Conservation (phyloP, 2,113 vertebrate species). For the Odocoileus hemionus region DNA sequence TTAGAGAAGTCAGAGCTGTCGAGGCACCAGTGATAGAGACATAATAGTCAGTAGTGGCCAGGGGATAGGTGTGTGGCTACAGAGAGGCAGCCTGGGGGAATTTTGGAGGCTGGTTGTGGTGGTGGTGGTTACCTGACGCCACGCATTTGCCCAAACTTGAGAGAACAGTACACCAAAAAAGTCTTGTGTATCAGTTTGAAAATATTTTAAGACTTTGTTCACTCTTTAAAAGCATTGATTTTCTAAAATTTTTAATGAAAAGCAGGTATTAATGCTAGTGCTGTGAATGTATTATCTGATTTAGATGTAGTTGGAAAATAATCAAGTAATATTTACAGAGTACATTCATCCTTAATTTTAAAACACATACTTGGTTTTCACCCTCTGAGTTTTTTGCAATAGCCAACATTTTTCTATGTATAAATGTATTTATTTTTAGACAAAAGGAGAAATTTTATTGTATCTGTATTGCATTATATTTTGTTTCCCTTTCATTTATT, state of each 20-base stretch:
- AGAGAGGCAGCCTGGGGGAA: accelerated
- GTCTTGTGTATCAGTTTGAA: background rate
- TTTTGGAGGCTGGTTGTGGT: background rate
- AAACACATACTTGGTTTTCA: background rate
- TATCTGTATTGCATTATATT: background rate
- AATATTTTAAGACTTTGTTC: background rate
- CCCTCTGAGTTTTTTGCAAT: background rate
- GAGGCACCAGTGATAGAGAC: background rate
- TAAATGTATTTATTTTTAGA: background rate
- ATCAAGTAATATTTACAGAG: background rate
- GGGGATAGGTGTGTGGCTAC: accelerated
- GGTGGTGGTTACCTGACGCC: background rate
- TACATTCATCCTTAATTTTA: background rate
- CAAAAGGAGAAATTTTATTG: background rate
- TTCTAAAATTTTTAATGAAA: background rate
- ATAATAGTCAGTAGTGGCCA: background rate
- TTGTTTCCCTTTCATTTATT: background rate
- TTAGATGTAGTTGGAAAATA: conserved; percentile 10
- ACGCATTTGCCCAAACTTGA: background rate
- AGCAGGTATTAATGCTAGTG: background rate
- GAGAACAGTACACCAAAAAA: background rate
- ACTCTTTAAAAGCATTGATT: background rate
- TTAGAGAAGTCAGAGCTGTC: background rate
- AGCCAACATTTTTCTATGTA: background rate
- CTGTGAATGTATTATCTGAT: background rate